A percentile compares a stretch with the other conserved stretches of the same genome.
phyloP scores from a whole-genome alignment of 2,888 invertebrate genomes.

The Pristionchus exspectatus region DNA sequence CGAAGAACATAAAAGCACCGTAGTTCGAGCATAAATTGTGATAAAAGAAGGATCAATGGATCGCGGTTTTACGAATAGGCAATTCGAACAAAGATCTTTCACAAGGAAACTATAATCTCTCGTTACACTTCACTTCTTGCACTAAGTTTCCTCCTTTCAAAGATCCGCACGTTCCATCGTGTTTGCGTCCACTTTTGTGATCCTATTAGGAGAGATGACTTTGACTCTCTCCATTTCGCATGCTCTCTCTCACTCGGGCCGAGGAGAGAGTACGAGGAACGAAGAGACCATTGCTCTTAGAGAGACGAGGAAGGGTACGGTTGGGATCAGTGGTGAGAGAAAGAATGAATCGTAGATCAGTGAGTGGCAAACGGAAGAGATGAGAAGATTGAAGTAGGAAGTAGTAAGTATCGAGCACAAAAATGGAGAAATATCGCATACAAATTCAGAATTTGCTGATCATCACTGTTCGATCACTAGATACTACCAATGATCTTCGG shows the following conservation, averaged over 20 bases:
- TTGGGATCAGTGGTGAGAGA: not conserved
- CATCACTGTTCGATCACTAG: not conserved
- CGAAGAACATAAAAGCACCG: too few relatives aligned
- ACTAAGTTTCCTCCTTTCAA: not conserved
- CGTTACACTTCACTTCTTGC: not conserved
- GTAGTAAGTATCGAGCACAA: too few relatives aligned
- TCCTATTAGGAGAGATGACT: conserved; percentile 18
- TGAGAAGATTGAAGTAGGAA: too few relatives aligned
- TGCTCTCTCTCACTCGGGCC: not conserved
- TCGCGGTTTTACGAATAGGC: not conserved
- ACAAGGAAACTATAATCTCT: not conserved
- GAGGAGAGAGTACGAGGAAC: not conserved
- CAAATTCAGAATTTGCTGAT: not conserved
- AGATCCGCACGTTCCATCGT: not conserved
- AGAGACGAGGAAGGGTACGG: not conserved
- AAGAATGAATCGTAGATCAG: too few relatives aligned
- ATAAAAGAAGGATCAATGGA: not conserved
- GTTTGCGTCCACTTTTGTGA: not conserved
- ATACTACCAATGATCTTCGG: not conserved
- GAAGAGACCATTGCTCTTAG: not conserved
- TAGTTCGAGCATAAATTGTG: not conserved
- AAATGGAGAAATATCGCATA: not conserved
- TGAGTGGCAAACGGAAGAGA: too few relatives aligned
- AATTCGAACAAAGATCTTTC: not conserved
- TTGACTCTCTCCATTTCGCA: not conserved